Evolutionary conservation across 2,797 vertebrate species (phyloP).

Genomic region (Tapirus indicus): DNA sequence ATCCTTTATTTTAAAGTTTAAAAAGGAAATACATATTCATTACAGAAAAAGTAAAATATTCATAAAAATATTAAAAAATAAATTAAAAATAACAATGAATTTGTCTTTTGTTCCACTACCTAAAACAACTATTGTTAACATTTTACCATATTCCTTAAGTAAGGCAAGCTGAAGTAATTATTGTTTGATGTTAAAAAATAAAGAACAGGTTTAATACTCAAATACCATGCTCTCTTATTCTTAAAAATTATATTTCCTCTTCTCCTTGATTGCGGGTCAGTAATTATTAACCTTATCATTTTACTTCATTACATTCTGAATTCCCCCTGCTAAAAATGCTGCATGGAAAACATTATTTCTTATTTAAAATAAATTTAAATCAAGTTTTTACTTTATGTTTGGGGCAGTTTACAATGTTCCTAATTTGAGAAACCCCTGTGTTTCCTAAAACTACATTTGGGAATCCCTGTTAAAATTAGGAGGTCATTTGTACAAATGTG

Average conservation of each 20-base stretch:
- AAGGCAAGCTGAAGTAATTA: neutral
- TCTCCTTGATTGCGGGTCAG: neutral
- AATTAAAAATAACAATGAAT: neutral
- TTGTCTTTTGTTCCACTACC: neutral
- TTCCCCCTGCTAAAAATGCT: neutral
- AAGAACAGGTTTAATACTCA: neutral
- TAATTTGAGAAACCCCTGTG: neutral
- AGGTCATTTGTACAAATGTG: neutral
- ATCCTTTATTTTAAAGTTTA: neutral
- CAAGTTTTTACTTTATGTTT: neutral
- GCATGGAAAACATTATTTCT: neutral
- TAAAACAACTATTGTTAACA: neutral
- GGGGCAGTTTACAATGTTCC: neutral
- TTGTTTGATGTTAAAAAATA: slow-evolving; percentile 27
- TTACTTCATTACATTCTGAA: neutral
- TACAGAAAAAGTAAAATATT: neutral
- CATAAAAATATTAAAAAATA: slow-evolving; percentile 5
- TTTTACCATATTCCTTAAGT: neutral
- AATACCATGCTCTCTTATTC: neutral
- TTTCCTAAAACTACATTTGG: slow-evolving; percentile 26
- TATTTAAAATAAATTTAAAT: slow-evolving; percentile 35
- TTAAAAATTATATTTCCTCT: slow-evolving; percentile 22
- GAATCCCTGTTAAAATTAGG: neutral
- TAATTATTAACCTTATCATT: slow-evolving; percentile 17
- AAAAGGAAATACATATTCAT: neutral